Base-by-base conservation (phyloP, 2,888 invertebrate species). In the Morpho deidamia region DNA sequence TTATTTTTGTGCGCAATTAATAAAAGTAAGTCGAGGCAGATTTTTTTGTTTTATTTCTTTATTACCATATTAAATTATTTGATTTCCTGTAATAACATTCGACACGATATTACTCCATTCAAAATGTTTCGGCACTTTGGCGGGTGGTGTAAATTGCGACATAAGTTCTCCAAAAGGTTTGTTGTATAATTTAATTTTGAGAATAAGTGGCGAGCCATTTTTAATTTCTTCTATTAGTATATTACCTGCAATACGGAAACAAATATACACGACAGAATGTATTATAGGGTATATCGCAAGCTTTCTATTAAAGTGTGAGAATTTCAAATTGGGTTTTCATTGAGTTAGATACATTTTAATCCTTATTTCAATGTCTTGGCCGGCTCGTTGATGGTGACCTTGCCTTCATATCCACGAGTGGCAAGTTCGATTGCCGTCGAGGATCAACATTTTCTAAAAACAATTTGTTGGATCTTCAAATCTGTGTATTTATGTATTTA, bases 1-100 rank as follows among this genome's bases (percentile, higher is more conserved):
- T 78, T 76, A 76, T 63, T 77, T 83, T 81, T 79, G 70, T 80
- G 79, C 76, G 78, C 78, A 76, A 76, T 78, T 76, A 83, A 80
- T 79, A 80, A 67, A 78, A 76, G n/a, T 80, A 82, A 78, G 74
- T 80, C 65, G 71, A 76, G 72, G 76, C 66, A 55, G 68, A 55
- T 58, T 57, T 49, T 32, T 51, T 69, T 66, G 57, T 43, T 65
- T 71, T 64, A 68, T 68, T 74, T 62, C 7, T 43, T 37, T 52
- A 45, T 62, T 60, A 55, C 40, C 23, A 23, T 23, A 23, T 60
- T 62, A 85, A 53, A 81, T 69, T 50, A 87, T 81, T 71, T 85
- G 85, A 62, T 88, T 87, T 39, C 88, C 89, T 51, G 75, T 74
- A 14, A 87, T 70, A 38, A 89, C 70, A 64, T 84, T 89, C 12